Base-by-base conservation (phyloP, 1,140 invertebrate genomes). In the Pinna nobilis region DNA sequence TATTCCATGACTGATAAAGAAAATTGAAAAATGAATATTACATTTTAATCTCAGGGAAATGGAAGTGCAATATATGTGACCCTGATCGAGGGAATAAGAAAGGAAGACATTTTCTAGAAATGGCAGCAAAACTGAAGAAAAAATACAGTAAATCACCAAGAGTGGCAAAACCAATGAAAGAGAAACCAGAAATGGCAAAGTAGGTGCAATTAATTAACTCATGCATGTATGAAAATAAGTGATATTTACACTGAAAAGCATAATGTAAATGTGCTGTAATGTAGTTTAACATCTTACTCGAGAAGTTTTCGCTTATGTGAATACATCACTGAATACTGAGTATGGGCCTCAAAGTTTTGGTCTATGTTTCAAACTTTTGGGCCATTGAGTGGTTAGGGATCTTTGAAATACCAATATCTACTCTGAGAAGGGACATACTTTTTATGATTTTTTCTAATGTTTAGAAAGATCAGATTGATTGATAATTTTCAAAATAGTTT, bases 41-140 rank as follows among this genome's bases (percentile, higher is more conserved):
- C 51, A 41, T 63, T 70, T 41, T 41, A 23, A 68, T 77, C 61
- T 9, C 47, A 87, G 86, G 86, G 23, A 78, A 79, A 47, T 87
- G 86, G 86, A 81, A 77, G 28, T 87, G 86, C 71, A 86, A 86
- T 74, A 81, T 87, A 41, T 87, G 86, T 83, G 85, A 86, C 77
- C 86, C 85, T 39, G 77, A 83, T 11, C 57, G 82, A 66, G 81
- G 84, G 30, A 82, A 72, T 32, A 83, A 84, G 64, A 84, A 83
- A 67, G 84, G 84, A 5, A 81, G 77, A 55, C 67, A 76, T 23
- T 84, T 81, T 61, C 53, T 85, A 33, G 83, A 85, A 53, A 75
- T 82, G 70, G 84, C 83, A 57, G 67, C 78, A 35, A 83, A 78
- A 57, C 78, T 79, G 55, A 69, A 71, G 25, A 75, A 73, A 47